Evolutionary conservation across 2,113 vertebrate genomes (phyloP).

Genomic region (Collichthys lucidus): DNA sequence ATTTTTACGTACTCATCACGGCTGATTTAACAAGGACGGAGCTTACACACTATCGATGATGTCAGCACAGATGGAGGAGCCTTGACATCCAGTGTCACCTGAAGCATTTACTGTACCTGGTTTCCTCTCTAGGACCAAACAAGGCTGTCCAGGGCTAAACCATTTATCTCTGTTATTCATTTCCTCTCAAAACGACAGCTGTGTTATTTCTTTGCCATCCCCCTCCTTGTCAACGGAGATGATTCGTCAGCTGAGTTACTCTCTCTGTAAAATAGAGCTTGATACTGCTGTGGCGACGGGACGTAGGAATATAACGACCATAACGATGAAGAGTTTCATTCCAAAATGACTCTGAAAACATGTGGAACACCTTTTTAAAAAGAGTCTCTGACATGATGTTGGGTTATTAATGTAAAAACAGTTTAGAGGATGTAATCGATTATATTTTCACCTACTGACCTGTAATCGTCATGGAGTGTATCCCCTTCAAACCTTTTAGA

Average conservation of each 20-base stretch:
- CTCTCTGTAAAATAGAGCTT: slow-evolving; percentile 28
- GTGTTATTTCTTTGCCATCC: slow-evolving; percentile 23
- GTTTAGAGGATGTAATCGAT: slow-evolving; percentile 23
- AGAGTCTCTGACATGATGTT: neutral
- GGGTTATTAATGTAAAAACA: slow-evolving; percentile 27
- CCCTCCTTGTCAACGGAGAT: slow-evolving; percentile 22
- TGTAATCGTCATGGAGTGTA: slow-evolving; percentile 26
- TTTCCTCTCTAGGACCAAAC: slow-evolving; percentile 60
- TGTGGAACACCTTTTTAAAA: neutral
- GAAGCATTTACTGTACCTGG: slow-evolving; percentile 42
- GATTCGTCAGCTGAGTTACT: neutral
- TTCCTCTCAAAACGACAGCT: slow-evolving; percentile 47
- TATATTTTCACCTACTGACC: slow-evolving; percentile 42
- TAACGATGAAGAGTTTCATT: neutral
- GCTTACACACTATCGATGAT: slow-evolving; percentile 31
- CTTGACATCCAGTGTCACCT: slow-evolving; percentile 21
- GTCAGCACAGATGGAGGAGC: slow-evolving; percentile 37
- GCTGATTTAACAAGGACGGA: slow-evolving; percentile 28
- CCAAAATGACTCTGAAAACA: slow-evolving; percentile 13
- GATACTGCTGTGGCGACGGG: neutral
- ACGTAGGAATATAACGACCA: neutral
- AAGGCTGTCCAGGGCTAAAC: slow-evolving; percentile 62
- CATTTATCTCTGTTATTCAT: slow-evolving; percentile 9
- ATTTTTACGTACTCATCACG: no score
- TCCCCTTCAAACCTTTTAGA: slow-evolving; percentile 30